These are phyloP conservation scores for Adineta ricciae DNA, from an alignment of 2,888 invertebrate genomes.

Conservation along the genomic window DNA sequence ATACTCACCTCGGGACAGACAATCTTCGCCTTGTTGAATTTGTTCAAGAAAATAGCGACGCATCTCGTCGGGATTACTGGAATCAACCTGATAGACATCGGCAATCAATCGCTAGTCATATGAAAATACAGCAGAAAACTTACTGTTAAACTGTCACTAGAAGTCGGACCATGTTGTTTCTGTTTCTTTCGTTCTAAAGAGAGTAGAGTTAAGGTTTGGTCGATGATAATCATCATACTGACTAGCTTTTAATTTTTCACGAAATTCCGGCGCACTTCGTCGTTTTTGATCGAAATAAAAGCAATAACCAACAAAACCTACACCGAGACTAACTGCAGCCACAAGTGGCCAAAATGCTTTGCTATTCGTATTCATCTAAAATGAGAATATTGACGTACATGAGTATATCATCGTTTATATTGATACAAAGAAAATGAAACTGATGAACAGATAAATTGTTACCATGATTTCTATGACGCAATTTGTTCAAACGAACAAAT, in stretches of 20 bases:
- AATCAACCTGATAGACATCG: background rate
- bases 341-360: conserved; percentile 14
- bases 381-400: background rate
- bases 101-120: background rate
- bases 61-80: background rate
- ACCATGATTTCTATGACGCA: background rate
- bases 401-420: background rate
- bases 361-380: background rate
- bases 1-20: background rate
- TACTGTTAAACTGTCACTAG: background rate
- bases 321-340: conserved; percentile 70
- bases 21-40: conserved; percentile 18
- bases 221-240: conserved; percentile 51
- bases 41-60: conserved; percentile 15
- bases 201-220: too few relatives aligned
- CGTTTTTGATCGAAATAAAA: conserved; percentile 92
- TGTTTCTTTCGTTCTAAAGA: conserved; percentile 5
- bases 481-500: background rate
- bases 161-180: background rate
- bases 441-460: background rate
- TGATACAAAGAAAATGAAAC: background rate
- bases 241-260: conserved; percentile 88
- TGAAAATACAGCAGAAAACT: background rate
- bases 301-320: conserved; percentile 82
- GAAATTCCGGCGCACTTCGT: conserved; percentile 84